These are phyloP conservation scores for Erebia aethiops DNA, from an alignment of 2,888 invertebrate species.

Conservation along the genomic window DNA sequence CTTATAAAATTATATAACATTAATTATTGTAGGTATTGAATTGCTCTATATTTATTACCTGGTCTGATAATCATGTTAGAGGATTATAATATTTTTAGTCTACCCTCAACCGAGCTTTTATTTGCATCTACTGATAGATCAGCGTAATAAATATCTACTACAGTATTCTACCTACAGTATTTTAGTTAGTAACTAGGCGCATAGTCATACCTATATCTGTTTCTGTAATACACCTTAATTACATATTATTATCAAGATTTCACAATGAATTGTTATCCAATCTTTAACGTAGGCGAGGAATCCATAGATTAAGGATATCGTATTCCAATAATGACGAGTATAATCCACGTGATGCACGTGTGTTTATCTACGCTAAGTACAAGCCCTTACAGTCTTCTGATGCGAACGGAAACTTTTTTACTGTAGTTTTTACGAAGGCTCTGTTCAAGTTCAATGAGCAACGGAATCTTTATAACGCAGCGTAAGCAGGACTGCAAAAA, in stretches of 20 bases:
- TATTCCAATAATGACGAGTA: not conserved
- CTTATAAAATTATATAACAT: not conserved
- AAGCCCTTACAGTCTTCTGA: slow-evolving; percentile 43
- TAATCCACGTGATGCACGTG: slow-evolving; percentile 33
- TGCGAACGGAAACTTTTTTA: slow-evolving; percentile 58
- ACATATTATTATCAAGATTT: too few relatives aligned
- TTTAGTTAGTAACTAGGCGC: not conserved
- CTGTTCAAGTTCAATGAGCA: slow-evolving; percentile 54
- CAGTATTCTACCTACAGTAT: not conserved
- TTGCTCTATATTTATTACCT: too few relatives aligned
- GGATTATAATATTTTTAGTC: not conserved
- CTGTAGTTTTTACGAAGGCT: slow-evolving; percentile 46
- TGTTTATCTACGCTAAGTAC: slow-evolving; percentile 18
- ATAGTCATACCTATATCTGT: too few relatives aligned
- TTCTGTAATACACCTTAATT: not conserved
- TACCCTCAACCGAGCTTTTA: not conserved
- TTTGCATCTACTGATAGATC: not conserved
- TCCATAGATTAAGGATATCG: too few relatives aligned
- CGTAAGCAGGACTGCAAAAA: slow-evolving; percentile 35
- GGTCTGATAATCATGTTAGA: too few relatives aligned
- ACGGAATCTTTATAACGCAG: slow-evolving; percentile 47
- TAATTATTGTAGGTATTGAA: not conserved
- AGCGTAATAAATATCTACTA: too few relatives aligned
- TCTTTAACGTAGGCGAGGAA: not conserved
- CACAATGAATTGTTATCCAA: too few relatives aligned